Conservation (phyloP, 2,113 vertebrate species). For the Rhinoderma darwinii region DNA sequence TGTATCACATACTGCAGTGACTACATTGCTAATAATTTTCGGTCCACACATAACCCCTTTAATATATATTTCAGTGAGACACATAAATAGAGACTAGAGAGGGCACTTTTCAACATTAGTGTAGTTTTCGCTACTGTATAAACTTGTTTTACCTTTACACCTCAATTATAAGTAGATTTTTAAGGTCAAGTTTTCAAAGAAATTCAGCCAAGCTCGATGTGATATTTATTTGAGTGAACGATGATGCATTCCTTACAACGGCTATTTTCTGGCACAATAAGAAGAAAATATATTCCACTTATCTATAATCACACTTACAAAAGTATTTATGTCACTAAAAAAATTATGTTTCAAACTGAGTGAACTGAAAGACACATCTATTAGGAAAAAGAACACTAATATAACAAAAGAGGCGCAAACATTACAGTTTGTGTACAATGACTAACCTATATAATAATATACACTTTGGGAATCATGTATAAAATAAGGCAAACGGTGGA, state of each 20-base stretch:
- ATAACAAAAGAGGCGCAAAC: not conserved
- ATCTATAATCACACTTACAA: not conserved
- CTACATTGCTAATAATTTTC: too few species aligned
- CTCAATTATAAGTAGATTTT: too few species aligned
- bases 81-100: too few species aligned
- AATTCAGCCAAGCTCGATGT: not conserved
- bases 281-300: not conserved
- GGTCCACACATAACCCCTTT: too few species aligned
- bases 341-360: not conserved
- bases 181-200: not conserved
- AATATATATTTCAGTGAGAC: too few species aligned
- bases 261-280: not conserved
- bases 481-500: not conserved
- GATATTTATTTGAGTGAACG: not conserved
- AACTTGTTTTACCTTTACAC: too few species aligned
- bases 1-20: too few species aligned
- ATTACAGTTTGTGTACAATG: not conserved
- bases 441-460: not conserved
- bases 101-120: too few species aligned
- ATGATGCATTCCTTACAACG: not conserved
- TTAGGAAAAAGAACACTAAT: not conserved
- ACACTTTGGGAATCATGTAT: not conserved
- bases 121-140: too few species aligned
- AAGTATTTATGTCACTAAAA: not conserved
- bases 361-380: not conserved